Evolutionary conservation across 2,113 vertebrate species (phyloP).

Genomic region (Salvator merianae): DNA sequence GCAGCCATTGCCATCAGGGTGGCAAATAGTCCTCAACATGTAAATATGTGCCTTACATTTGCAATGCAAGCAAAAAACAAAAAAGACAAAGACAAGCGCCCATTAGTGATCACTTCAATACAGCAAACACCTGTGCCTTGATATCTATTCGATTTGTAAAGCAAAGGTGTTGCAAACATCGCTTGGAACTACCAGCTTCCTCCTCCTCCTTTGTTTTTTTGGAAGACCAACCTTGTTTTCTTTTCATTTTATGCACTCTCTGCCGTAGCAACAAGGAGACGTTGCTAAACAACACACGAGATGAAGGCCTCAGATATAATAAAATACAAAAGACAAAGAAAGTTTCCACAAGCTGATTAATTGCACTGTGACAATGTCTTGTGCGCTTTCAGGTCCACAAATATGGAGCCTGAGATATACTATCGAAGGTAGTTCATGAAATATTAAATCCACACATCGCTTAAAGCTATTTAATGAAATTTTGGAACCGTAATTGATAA

Average conservation of each 20-base stretch:
- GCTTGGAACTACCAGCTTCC: neutral
- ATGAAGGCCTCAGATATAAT: neutral
- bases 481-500: neutral
- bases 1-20: neutral
- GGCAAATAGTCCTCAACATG: neutral
- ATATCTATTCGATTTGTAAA: slow-evolving; percentile 27
- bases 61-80: neutral
- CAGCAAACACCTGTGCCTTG: slow-evolving; percentile 1
- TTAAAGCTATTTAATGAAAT: neutral
- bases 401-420: neutral
- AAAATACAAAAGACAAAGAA: neutral
- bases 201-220: slow-evolving; percentile 7
- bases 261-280: slow-evolving; percentile 26
- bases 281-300: slow-evolving; percentile 3
- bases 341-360: slow-evolving; percentile 28
- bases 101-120: neutral
- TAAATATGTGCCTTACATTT: neutral
- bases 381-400: slow-evolving; percentile 1
- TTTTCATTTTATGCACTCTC: slow-evolving; percentile 14
- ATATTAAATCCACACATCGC: neutral
- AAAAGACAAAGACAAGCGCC: neutral
- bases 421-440: slow-evolving; percentile 10
- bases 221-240: neutral
- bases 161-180: neutral
- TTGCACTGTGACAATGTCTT: slow-evolving; percentile 3